Evolutionary conservation across 2,797 vertebrate species (phyloP).

Genomic region (Lophius americanus): DNA sequence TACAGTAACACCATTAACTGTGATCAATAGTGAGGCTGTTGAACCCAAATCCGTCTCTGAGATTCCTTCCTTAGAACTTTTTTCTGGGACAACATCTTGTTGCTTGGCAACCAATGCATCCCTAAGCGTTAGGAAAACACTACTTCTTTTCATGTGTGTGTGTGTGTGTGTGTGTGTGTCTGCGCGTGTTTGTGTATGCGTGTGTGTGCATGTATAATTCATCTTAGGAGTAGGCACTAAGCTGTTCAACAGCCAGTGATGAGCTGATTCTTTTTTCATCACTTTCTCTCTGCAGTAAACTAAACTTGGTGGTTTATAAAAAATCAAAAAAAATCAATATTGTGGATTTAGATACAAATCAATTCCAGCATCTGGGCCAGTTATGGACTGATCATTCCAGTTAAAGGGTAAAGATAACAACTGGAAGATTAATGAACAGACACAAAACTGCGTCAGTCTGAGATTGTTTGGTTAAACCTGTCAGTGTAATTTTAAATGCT

Average conservation of each 20-base stretch:
- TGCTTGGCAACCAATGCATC: constrained; percentile 81
- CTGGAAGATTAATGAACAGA: background rate
- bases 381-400: background rate
- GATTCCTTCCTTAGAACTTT: constrained; percentile 60
- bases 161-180: constrained; percentile 12
- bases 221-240: constrained; percentile 42
- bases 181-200: constrained; percentile 4
- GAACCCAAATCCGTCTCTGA: constrained; percentile 39
- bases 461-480: background rate
- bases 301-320: constrained; percentile 14
- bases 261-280: constrained; percentile 35
- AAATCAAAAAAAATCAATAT: constrained; percentile 12
- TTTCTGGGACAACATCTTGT: constrained; percentile 80
- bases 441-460: constrained; percentile 4
- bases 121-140: constrained; percentile 54
- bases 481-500: too few species aligned
- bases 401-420: background rate
- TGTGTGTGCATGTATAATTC: constrained; percentile 59
- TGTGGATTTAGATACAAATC: constrained; percentile 46
- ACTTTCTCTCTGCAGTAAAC: constrained; percentile 32
- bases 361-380: constrained; percentile 27
- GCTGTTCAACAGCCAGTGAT: constrained; percentile 47
- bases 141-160: constrained; percentile 14
- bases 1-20: constrained; percentile 48
- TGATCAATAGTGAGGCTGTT: constrained; percentile 48